Conservation (phyloP, 2,113 vertebrate genomes). For the Ursus arctos region DNA sequence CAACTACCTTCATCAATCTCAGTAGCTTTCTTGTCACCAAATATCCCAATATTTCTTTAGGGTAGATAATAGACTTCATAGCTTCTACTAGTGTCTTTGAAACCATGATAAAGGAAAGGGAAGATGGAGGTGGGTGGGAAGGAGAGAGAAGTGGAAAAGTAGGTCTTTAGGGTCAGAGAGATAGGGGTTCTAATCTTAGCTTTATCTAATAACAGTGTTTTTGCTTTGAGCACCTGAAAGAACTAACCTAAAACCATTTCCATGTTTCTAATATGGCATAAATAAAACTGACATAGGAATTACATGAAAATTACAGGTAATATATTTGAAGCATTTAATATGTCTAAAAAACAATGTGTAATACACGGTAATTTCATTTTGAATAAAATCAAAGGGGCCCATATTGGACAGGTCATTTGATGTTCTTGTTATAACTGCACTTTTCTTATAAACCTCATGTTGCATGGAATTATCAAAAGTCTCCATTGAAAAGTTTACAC, state of each 20-base stretch:
- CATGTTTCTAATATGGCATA: background rate
- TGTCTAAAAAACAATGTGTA: background rate
- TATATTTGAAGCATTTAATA: background rate
- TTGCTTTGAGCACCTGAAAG: background rate
- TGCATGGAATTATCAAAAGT: background rate
- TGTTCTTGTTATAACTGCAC: background rate
- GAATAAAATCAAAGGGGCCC: background rate
- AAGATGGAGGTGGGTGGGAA: background rate
- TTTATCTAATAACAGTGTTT: background rate
- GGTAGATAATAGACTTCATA: background rate
- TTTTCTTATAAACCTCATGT: background rate
- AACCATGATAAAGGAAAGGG: background rate
- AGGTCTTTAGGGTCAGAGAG: background rate
- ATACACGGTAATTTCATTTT: background rate
- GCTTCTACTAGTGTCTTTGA: background rate
- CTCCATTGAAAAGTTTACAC: background rate
- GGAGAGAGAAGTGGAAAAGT: background rate
- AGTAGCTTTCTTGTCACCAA: slow-evolving; percentile 30
- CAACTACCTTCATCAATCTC: background rate
- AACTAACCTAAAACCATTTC: background rate
- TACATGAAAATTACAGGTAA: background rate
- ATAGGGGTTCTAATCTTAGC: background rate
- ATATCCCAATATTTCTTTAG: slow-evolving; percentile 29
- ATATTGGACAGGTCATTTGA: background rate
- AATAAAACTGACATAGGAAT: background rate